Evolutionary conservation across 1,140 invertebrate species (phyloP), one percentile per base, ranked within the genome.

Genomic region (Philopotamus ludificatus): DNA sequence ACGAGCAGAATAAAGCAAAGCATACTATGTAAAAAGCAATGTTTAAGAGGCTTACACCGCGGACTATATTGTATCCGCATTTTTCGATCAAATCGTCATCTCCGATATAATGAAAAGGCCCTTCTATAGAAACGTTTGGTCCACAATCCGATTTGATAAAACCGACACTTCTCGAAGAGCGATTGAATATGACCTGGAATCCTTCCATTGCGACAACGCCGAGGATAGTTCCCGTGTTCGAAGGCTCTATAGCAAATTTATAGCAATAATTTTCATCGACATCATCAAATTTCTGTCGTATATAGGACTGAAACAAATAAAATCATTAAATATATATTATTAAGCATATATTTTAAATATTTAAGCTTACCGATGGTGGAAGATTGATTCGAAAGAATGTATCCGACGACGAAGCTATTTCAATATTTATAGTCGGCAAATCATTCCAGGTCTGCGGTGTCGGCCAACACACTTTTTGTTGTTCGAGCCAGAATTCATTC

Each of bases 121-220:
- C 68, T 18, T 65, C 26, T 1, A 70, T 25, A 18, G 47, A 26
- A 18, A 70, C 68, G 10, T 45, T 47, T 3, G 68, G 68, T 0
- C 68, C 68, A 23, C 68, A 70, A 42, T 70, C 68, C 2, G 68
- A 63, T 26, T 70, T 65, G 8, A 70, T 25, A 44, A 70, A 70
- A 18, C 68, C 68, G 21, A 70, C 68, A 1, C 55, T 70, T 1
- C 61, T 42, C 2, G 68, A 60, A 1, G 65, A 64, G 41, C 68
- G 39, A 44, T 70, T 70, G 62, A 70, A 70, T 20, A 70, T 65
- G 7, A 70, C 62, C 47, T 69, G 53, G 55, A 71, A 71, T 45
- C 70, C 70, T 53, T 71, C 70, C 18, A 71, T 18, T 12, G 67
- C 70, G 0, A 63, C 61, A 7, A 71, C 67, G 10, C 70, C 70